phyloP scores from a whole-genome alignment of 2,797 vertebrate species.

The Crocodylus rhombifer region DNA sequence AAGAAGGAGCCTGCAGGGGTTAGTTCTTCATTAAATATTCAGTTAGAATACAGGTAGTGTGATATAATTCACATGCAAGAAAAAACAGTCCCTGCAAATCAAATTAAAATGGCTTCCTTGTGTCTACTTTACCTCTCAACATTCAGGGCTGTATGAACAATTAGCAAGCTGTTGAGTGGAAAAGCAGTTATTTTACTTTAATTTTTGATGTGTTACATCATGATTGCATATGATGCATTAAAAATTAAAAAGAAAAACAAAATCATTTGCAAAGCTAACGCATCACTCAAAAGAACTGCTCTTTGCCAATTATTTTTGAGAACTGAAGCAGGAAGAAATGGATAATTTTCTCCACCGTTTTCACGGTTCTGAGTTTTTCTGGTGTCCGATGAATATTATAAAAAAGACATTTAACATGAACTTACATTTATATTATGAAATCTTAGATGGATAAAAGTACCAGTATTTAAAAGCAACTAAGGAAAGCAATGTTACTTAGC shows the following conservation, averaged over 20 bases:
- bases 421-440: background rate
- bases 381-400: background rate
- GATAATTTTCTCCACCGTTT: background rate
- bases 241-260: conserved; percentile 7
- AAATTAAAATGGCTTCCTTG: background rate
- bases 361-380: background rate
- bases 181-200: background rate
- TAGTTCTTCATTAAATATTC: background rate
- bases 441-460: background rate
- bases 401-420: background rate
- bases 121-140: background rate
- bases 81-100: background rate
- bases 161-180: background rate
- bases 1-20: background rate
- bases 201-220: background rate
- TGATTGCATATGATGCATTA: background rate
- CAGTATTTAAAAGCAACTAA: background rate
- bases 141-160: background rate
- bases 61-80: background rate
- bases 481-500: background rate
- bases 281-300: background rate
- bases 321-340: background rate
- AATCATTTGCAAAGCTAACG: background rate
- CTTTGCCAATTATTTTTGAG: conserved; percentile 1
- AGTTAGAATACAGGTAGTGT: background rate